Evolutionary conservation across 2,797 vertebrate genomes (phyloP).

Genomic region (Chanos chanos): DNA sequence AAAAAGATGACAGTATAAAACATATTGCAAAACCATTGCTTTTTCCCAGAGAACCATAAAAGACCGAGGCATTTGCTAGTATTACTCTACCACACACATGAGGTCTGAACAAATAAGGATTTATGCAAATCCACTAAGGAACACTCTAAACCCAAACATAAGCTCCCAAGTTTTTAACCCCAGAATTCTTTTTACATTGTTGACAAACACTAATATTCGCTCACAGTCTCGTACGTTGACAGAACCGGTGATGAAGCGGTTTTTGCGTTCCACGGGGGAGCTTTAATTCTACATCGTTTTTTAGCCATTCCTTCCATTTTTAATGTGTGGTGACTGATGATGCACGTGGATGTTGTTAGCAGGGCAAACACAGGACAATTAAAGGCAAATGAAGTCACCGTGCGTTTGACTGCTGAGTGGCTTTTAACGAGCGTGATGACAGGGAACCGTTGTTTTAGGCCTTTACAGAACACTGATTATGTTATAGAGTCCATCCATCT

Average conservation of each 20-base stretch:
- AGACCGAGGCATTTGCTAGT: conserved; percentile 23
- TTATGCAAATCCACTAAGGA: conserved; percentile 33
- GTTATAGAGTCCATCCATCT: neutral
- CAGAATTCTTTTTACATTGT: no score
- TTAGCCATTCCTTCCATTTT: conserved; percentile 24
- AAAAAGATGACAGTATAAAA: no score
- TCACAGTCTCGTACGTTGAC: no score
- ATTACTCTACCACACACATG: conserved; percentile 26
- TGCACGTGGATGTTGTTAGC: conserved; percentile 10
- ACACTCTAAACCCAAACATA: conserved; percentile 29
- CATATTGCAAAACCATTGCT: conserved; percentile 20
- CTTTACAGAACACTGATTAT: neutral
- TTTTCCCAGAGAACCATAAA: conserved; percentile 20
- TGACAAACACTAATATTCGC: no score
- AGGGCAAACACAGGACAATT: conserved; percentile 12
- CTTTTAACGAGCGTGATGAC: conserved; percentile 8
- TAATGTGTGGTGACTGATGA: conserved; percentile 9
- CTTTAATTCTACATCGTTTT: no score
- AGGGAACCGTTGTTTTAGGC: conserved; percentile 12
- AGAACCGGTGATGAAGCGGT: no score
- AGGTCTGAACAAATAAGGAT: conserved; percentile 31
- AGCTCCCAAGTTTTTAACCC: conserved; percentile 30
- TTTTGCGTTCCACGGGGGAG: no score
- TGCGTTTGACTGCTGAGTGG: conserved; percentile 8
- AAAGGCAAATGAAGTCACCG: neutral